These are phyloP conservation scores for Lagodon rhomboides DNA, from an alignment of 2,797 vertebrate species.

Conservation along the genomic window DNA sequence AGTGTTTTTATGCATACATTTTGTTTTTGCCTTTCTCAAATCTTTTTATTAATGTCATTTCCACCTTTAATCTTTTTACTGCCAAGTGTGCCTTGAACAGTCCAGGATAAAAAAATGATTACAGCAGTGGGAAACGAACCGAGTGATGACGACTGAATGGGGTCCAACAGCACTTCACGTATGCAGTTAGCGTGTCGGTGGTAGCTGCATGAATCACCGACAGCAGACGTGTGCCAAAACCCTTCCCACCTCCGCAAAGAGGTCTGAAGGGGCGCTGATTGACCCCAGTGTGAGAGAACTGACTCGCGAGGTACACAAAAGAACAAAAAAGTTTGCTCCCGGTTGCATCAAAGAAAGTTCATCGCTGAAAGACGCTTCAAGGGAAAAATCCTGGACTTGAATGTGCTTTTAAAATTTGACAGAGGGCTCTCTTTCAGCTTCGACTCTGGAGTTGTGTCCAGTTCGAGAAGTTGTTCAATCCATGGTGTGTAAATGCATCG, in stretches of 20 bases:
- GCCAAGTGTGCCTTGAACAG: slow-evolving; percentile 78
- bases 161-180: slow-evolving; percentile 40
- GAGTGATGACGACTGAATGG: slow-evolving; percentile 2
- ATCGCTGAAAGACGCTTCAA: neutral
- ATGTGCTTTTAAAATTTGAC: slow-evolving; percentile 83
- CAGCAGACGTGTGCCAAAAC: slow-evolving; percentile 38
- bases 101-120: slow-evolving; percentile 69
- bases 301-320: slow-evolving; percentile 29
- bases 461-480: slow-evolving; percentile 65
- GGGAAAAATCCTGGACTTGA: slow-evolving; percentile 79
- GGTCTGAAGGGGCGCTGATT: slow-evolving; percentile 31
- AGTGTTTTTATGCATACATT: neutral
- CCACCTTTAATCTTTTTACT: neutral
- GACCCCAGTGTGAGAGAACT: slow-evolving; percentile 20
- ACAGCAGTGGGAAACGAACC: slow-evolving; percentile 9
- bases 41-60: slow-evolving; percentile 22
- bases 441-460: slow-evolving; percentile 71
- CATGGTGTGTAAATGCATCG: slow-evolving; percentile 40
- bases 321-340: neutral
- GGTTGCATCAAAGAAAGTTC: slow-evolving; percentile 21
- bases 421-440: slow-evolving; percentile 83
- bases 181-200: slow-evolving; percentile 11
- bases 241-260: slow-evolving; percentile 25
- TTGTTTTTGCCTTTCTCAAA: neutral
- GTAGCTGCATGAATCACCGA: slow-evolving; percentile 35